phyloP scores from a whole-genome alignment of 2,888 invertebrate genomes.

The Diadegma fenestrale region DNA sequence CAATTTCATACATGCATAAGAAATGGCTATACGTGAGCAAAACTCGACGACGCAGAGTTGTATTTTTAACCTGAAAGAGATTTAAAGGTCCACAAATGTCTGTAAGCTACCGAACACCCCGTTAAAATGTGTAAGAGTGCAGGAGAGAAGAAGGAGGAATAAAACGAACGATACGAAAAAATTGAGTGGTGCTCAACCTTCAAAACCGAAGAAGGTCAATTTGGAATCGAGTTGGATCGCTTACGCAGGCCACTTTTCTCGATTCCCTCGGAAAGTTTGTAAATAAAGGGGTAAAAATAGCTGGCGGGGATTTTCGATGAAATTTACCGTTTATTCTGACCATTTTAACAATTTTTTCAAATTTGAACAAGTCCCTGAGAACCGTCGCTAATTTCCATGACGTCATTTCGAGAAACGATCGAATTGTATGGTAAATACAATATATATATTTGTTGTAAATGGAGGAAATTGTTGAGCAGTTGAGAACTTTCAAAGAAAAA shows the following conservation, averaged over 20 bases:
- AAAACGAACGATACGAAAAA: constrained; percentile 52
- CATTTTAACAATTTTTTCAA: background rate
- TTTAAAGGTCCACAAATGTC: constrained; percentile 69
- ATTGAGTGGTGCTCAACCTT: constrained; percentile 18
- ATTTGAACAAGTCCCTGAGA: background rate
- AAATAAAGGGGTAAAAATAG: too few species aligned
- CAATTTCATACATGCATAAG: constrained; percentile 16
- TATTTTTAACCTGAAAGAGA: constrained; percentile 78
- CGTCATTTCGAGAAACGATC: background rate
- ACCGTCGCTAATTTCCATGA: background rate
- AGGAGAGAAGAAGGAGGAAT: constrained; percentile 42
- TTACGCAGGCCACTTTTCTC: background rate
- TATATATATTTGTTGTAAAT: background rate
- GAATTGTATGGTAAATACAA: background rate
- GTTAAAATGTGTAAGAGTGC: constrained; percentile 48
- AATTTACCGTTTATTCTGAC: background rate
- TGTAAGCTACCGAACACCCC: constrained; percentile 50
- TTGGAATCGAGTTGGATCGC: background rate
- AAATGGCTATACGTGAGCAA: background rate
- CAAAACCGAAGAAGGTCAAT: background rate
- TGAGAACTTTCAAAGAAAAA: constrained; percentile 18
- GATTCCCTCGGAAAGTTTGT: background rate
- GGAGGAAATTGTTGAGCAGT: background rate
- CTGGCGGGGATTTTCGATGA: background rate
- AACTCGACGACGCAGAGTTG: constrained; percentile 64